Base-by-base conservation (phyloP, 2,113 vertebrate species). In the Trinectes maculatus region DNA sequence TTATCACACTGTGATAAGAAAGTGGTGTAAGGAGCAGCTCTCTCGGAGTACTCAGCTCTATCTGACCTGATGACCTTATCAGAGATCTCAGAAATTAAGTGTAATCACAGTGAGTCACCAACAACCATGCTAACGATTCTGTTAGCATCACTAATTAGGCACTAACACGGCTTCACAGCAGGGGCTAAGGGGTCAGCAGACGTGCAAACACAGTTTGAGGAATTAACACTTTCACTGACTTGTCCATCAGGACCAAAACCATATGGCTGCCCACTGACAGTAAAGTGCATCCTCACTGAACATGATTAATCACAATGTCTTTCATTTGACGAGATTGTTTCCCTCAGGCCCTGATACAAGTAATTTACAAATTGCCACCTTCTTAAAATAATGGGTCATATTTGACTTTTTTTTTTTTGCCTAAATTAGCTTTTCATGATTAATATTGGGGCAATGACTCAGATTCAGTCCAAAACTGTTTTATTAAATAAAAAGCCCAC, bases 401-500 rank as follows among this genome's bases (percentile, higher is more conserved):
- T n/a, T n/a, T n/a, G n/a, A n/a, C n/a, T n/a, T n/a, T n/a, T n/a
- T n/a, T n/a, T n/a, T n/a, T n/a, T n/a, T n/a, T n/a, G n/a, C n/a
- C n/a, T n/a, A n/a, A n/a, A n/a, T n/a, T n/a, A n/a, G n/a, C n/a
- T n/a, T n/a, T n/a, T n/a, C n/a, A n/a, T n/a, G n/a, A n/a, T n/a
- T n/a, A n/a, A n/a, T n/a, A n/a, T n/a, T n/a, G n/a, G n/a, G n/a
- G n/a, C n/a, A n/a, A n/a, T n/a, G n/a, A n/a, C n/a, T 12, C n/a
- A 12, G 18, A 33, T 16, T 44, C 8, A 44, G 16, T 29, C 21
- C 34, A 75, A 79, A 84, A 71, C 56, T 36, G 22, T 39, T 89
- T 93, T 92, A 92, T 93, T 93, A 92, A 92, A 92, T 93, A 92
- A 89, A 91, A 85, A 77, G 46, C 37, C 44, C 58, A 86, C 74